These are phyloP conservation scores for Euwallacea fornicatus DNA, from an alignment of 1,140 invertebrate genomes.

Conservation along the genomic window DNA sequence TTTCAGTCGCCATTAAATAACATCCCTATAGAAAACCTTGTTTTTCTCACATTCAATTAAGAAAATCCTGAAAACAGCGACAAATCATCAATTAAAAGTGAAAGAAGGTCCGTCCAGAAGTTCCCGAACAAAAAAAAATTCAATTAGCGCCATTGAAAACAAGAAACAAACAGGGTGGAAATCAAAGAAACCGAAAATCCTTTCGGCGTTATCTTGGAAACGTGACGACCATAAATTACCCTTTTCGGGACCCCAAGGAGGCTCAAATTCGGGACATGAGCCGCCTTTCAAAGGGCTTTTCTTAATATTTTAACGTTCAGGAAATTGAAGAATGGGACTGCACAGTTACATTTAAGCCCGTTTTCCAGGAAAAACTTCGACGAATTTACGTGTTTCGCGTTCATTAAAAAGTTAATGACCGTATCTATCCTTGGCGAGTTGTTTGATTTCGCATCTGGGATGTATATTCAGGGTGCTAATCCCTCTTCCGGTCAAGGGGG, in stretches of 20 bases:
- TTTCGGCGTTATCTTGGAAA: conserved; percentile 38
- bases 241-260: conserved; percentile 19
- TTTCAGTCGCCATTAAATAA: conserved; percentile 7
- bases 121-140: conserved; percentile 35
- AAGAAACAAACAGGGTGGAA: conserved; percentile 39
- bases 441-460: conserved; percentile 17
- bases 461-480: conserved; percentile 17
- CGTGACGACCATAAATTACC: conserved; percentile 40
- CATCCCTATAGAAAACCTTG: conserved; percentile 15
- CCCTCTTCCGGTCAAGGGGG: conserved; percentile 16
- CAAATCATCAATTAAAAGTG: conserved; percentile 37
- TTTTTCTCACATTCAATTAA: conserved; percentile 26
- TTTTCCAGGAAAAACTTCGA: too few species aligned
- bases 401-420: too few species aligned
- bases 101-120: conserved; percentile 27
- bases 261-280: conserved; percentile 29
- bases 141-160: conserved; percentile 39
- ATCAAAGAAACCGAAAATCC: conserved; percentile 41
- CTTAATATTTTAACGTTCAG: conserved; percentile 29
- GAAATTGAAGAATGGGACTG: not conserved
- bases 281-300: conserved; percentile 25
- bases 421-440: not conserved
- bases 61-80: conserved; percentile 29
- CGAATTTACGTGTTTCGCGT: too few species aligned
- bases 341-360: not conserved